A percentile compares a stretch with the other conserved stretches of the same genome.
Conservation (phyloP, 2,888 invertebrate species). For the Eupithecia exiguata region DNA sequence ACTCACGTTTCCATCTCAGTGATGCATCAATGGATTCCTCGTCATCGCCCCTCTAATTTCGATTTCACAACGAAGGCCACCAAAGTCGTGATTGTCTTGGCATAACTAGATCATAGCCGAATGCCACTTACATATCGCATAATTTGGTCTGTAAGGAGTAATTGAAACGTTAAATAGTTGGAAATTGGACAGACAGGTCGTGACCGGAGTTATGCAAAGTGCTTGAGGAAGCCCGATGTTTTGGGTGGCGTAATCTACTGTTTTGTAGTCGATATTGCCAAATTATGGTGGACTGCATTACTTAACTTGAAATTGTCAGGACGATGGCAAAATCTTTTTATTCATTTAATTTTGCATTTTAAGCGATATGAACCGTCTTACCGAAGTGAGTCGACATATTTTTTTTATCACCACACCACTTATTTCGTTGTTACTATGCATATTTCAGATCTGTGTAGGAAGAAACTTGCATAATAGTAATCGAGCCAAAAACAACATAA, state of each 20-base stretch:
- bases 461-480: not conserved
- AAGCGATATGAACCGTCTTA: not conserved
- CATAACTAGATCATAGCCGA: conserved; percentile 72
- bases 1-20: conserved; percentile 3
- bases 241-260: conserved; percentile 20
- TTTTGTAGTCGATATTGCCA: conserved; percentile 12
- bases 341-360: not conserved
- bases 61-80: conserved; percentile 75
- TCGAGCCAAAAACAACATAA: not conserved
- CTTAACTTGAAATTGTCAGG: not conserved
- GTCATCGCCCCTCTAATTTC: conserved; percentile 55
- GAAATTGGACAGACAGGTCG: conserved; percentile 62
- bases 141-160: conserved; percentile 65
- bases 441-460: not conserved
- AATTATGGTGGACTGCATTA: not conserved
- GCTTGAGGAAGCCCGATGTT: conserved; percentile 61
- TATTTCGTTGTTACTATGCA: not conserved
- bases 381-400: not conserved
- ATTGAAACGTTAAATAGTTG: conserved; percentile 65
- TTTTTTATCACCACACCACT: not conserved
- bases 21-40: conserved; percentile 36
- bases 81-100: conserved; percentile 60
- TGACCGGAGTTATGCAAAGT: conserved; percentile 76
- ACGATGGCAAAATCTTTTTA: not conserved
- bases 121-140: conserved; percentile 68